Conservation (phyloP, 2,113 vertebrate species). For the Todiramphus chloris region DNA sequence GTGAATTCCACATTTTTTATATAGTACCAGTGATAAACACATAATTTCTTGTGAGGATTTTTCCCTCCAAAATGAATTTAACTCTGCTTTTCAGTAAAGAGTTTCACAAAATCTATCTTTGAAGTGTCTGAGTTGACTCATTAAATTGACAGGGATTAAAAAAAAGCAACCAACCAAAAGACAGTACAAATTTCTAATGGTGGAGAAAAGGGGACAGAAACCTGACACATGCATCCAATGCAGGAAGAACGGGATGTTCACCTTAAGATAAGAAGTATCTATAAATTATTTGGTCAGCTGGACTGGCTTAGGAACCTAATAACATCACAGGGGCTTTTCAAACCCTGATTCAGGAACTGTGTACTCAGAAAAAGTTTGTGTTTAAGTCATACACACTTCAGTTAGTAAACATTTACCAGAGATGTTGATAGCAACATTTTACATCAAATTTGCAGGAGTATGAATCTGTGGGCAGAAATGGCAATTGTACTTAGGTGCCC, state of each 20-base stretch:
- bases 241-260: background rate
- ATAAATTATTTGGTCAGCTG: background rate
- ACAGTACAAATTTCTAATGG: background rate
- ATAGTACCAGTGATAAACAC: background rate
- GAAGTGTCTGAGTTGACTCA: background rate
- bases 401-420: background rate
- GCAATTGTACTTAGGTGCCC: background rate
- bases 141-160: background rate
- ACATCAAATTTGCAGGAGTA: background rate
- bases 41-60: background rate
- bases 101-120: background rate
- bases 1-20: background rate
- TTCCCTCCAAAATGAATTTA: background rate
- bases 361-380: background rate
- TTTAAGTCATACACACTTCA: background rate
- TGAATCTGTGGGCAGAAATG: background rate
- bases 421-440: background rate
- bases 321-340: background rate
- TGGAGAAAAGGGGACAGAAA: background rate
- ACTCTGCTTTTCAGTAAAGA: background rate
- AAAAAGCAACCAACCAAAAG: background rate
- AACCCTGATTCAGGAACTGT: background rate
- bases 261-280: background rate
- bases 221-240: background rate
- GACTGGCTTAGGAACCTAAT: background rate